Base-by-base conservation (phyloP, 2,888 invertebrate genomes). In the Dynastes tityus region DNA sequence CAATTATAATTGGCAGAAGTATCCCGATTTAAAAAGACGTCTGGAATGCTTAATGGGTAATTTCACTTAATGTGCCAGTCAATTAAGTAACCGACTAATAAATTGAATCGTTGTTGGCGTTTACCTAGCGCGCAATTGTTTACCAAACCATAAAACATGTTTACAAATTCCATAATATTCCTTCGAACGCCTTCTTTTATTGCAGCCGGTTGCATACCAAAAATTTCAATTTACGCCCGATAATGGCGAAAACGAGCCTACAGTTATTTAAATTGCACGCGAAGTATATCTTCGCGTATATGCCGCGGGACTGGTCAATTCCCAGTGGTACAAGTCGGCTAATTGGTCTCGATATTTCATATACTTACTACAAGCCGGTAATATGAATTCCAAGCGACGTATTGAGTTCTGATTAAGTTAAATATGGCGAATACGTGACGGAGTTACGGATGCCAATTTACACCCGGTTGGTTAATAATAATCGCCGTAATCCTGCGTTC, bases 351-450 rank as follows among this genome's bases (percentile, higher is more conserved):
- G 73, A 74, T 74, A 61, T 74, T 74, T 61, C 16, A 61, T 74
- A 74, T 74, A 61, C 61, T 61, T 74, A 58, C 61, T 27, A 27
- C 37, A 45, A 40, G 45, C 45, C 45, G 45, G 61, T 74, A 68
- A 58, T 74, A 74, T 61, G 61, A 61, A 74, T 74, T 61, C 73
- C 61, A 27, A 27, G 22, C 61, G 58, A 77, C 76, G 58, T 77
- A 58, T 77, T 29, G 51, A 55, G 76, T 49, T 68, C 58, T 68
- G 67, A 77, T 67, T 77, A 67, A 77, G 55, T 67, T 53, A 65
- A 76, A 53, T 71, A 71, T 61, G 40, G 67, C 45, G 58, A 49
- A 49, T 77, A 68, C 76, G 58, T 77, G 76, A 77, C 76, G 53
- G 53, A 68, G 45, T 37, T 68, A 58, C 45, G 58, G 65, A 68